Evolutionary conservation across 2,797 vertebrate genomes (phyloP), one percentile per base, ranked within the genome.

Genomic region (Hippopotamyrus pictus): DNA sequence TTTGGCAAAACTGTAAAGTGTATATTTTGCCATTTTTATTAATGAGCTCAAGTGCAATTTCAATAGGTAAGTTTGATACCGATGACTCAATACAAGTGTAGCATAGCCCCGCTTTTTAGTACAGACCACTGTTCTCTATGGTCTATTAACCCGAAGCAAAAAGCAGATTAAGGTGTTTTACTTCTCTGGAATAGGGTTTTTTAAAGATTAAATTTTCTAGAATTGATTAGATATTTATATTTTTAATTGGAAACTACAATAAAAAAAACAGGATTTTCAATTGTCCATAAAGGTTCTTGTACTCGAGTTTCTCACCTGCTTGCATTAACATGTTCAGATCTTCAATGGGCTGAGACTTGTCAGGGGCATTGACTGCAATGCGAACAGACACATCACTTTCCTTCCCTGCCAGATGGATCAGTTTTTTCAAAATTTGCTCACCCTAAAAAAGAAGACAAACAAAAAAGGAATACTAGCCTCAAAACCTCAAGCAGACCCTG

Each of bases 321-420:
- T 88, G 65, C 29, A 93, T 90, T 82, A 96, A 92, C 0, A 90
- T 88, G 7, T 48, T 87, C 2, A 98, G 95, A 89, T 99, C 96
- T 0, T 51, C 79, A 4, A 92, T 88, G 0, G 93, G 93, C 4
- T 94, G 92, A 0, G 90, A 88, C 0, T 84, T 59, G 0, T 89
- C 90, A 0, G 96, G 96, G 0, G 88, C 93, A 93, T 95, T 97
- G 57, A 98, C 97, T 0, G 97, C 96, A 0, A 98, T 93, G 0
- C 98, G 96, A 41, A 98, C 93, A 0, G 94, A 33, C 44, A 99
- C 44, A 0, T 94, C 94, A 2, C 91, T 92, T 1, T 87, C 84
- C 89, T 93, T 94, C 73, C 91, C 92, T 0, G 97, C 93, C 0
- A 97, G 88, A 0, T 92, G 89, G 12, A 94, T 92, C 0, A 99